Conservation (phyloP, 1,140 invertebrate species). For the Drosophila parabipectinata region DNA sequence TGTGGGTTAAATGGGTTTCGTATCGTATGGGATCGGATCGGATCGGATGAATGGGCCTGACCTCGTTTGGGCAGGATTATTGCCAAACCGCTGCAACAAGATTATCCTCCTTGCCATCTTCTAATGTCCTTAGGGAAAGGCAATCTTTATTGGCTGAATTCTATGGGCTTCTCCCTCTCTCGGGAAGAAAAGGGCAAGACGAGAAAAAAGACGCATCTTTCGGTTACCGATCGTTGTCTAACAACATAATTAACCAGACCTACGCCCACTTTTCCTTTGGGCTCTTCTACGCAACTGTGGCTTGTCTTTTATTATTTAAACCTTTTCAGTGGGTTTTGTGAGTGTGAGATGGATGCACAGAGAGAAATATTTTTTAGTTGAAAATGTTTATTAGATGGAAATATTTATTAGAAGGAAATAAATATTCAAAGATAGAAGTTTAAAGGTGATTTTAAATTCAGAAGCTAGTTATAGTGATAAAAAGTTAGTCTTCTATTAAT, state of each 20-base stretch:
- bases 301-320: conserved; percentile 1
- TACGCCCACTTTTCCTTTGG: conserved; percentile 25
- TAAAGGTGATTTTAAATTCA: too few species aligned
- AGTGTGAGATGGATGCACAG: neutral
- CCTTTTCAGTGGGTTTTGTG: neutral
- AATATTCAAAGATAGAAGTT: too few species aligned
- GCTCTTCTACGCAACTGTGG: conserved; percentile 9
- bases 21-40: conserved; percentile 16
- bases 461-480: too few species aligned
- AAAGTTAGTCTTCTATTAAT: too few species aligned
- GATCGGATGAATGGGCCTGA: conserved; percentile 18
- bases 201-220: conserved; percentile 39
- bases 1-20: neutral
- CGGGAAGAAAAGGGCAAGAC: too few species aligned
- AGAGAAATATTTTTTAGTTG: neutral
- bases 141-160: neutral
- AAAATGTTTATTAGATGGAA: too few species aligned
- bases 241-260: conserved; percentile 63
- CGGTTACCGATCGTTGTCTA: conserved; percentile 25
- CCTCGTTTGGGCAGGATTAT: conserved; percentile 16
- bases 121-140: conserved; percentile 36
- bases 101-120: conserved; percentile 23
- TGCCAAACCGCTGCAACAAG: conserved; percentile 37
- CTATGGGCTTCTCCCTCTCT: neutral
- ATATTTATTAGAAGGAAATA: too few species aligned